Base-by-base conservation (phyloP, 2,797 vertebrate species). In the Lagocephalus sceleratus region DNA sequence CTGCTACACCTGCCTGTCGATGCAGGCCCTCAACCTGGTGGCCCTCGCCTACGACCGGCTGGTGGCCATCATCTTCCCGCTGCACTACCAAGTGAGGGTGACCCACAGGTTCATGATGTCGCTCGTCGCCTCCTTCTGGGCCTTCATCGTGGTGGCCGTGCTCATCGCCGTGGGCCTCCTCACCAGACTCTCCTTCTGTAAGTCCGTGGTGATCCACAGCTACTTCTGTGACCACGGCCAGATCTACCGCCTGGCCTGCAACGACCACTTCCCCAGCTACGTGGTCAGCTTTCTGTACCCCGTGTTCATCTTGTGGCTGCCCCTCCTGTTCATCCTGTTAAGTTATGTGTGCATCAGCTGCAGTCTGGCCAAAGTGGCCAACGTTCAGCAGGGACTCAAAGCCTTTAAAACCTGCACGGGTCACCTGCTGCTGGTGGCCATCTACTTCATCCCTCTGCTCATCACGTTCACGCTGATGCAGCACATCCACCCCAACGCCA, bases 321-420 rank as follows among this genome's bases (percentile, higher is more conserved):
- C 87, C 0, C 35, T 89, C 2, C 1, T 60, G 7, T 78, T 89
- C 45, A 83, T 90, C 20, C 40, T 77, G 45, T 38, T 69, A 2
- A 83, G 69, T 32, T 89, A 89, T 8, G 0, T 54, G 0, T 85
- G 51, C 51, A 87, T 89, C 32, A 57, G 47, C 5, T 41, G 5
- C 17, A 48, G 79, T 2, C 39, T 90, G 54, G 12, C 56, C 25
- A 84, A 79, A 61, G 68, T 90, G 3, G 65, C 84, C 2, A 71
- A 70, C 7, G 5, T 57, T 9, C 55, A 65, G 3, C 54, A 81
- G 20, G 51, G 78, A 25, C 8, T 70, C 0, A 88, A 87, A 45
- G 83, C 86, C 20, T 64, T 88, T 41, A 88, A 79, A 73, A 90
- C 86, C 0, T 90, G 86, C 54, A 67, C 63, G 9, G 76, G 60